Evolutionary conservation across 37 sponge, comb jelly and placozoan genomes (phyloP).

Genomic region (Sycon ciliatum): DNA sequence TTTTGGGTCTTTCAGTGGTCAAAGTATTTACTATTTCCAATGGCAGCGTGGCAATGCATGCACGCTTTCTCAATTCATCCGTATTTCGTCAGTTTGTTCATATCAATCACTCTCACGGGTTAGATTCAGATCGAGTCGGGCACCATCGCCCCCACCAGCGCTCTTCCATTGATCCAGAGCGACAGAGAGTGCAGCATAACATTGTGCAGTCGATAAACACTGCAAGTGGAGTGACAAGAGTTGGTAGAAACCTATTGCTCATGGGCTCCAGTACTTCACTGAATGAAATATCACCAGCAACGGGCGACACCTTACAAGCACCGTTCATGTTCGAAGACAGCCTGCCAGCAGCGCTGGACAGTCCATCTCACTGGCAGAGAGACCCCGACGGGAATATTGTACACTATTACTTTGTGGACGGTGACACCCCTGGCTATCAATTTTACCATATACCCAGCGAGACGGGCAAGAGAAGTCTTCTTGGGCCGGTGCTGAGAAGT

Average conservation of each 20-base stretch:
- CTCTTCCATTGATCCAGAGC: not conserved
- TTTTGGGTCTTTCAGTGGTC: not conserved
- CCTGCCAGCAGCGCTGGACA: not conserved
- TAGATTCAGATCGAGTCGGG: not conserved
- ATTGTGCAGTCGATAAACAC: not conserved
- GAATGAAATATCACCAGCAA: not conserved
- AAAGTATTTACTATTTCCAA: too few relatives aligned
- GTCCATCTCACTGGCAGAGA: conserved; percentile 2
- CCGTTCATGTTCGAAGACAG: not conserved
- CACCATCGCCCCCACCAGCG: too few relatives aligned
- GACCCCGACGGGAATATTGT: not conserved
- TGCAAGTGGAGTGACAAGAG: not conserved
- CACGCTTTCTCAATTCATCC: not conserved
- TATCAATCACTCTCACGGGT: not conserved
- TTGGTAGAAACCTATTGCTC: not conserved
- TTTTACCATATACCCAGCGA: not conserved
- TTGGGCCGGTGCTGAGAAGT: not conserved
- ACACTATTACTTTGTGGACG: not conserved
- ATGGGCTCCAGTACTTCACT: too few relatives aligned
- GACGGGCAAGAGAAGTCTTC: not conserved
- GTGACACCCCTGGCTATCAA: not conserved
- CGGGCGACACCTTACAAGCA: not conserved
- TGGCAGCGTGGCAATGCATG: too few relatives aligned
- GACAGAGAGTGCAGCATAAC: not conserved
- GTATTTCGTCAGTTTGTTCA: not conserved